A percentile compares a stretch with the other conserved stretches of the same genome.
Evolutionary conservation across 1,140 invertebrate species (phyloP).

Genomic region (Mercenaria mercenaria): DNA sequence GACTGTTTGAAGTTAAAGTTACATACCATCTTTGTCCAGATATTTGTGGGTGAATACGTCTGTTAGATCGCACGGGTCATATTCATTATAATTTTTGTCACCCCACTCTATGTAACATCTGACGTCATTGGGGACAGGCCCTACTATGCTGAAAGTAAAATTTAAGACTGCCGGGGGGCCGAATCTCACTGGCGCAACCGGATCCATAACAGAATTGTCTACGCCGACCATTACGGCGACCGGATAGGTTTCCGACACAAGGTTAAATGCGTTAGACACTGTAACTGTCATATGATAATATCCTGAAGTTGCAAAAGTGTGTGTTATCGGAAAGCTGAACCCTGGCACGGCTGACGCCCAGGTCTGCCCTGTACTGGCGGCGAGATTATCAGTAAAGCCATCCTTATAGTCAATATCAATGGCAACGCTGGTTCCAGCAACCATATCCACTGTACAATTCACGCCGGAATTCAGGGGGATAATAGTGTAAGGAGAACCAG

Average conservation of each 20-base stretch:
- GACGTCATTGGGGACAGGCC: background rate
- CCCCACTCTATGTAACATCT: background rate
- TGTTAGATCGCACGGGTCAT: background rate
- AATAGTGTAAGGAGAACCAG: background rate
- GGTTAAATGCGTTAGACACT: conserved; percentile 21
- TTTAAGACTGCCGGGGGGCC: conserved; percentile 18
- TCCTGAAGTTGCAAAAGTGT: background rate
- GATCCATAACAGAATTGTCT: background rate
- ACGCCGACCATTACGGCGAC: conserved; percentile 35
- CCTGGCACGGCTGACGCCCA: background rate
- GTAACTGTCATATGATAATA: background rate
- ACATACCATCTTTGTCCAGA: conserved; percentile 41
- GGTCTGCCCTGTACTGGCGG: background rate
- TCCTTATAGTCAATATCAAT: conserved; percentile 21
- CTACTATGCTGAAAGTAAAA: background rate
- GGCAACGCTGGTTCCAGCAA: conserved; percentile 12
- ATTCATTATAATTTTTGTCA: conserved; percentile 6
- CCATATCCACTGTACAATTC: background rate
- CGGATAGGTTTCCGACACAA: background rate
- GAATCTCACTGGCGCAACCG: background rate
- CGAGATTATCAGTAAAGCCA: background rate
- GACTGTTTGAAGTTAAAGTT: too few species aligned
- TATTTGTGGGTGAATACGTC: background rate
- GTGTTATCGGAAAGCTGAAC: background rate
- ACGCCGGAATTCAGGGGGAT: conserved; percentile 10